Evolutionary conservation across 2,888 invertebrate species (phyloP), one percentile per base, ranked within the genome.

Genomic region (Pseudococcus longispinus): DNA sequence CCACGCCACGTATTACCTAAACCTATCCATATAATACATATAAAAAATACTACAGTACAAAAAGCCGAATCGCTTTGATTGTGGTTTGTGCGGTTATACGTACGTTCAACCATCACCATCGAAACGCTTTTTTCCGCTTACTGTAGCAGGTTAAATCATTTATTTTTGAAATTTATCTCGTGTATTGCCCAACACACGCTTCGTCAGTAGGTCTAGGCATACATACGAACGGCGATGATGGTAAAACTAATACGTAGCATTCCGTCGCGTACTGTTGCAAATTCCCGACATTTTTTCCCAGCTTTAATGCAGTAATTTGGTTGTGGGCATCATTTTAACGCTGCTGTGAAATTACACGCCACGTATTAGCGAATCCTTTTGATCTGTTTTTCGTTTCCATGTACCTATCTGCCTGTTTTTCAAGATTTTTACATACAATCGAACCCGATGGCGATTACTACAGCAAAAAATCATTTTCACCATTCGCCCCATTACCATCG

Each of bases 101-200:
- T 4, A 55, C n/a, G 60, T 23, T 70, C 9, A 29, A 70, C 26
- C 29, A 70, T 70, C 29, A 15, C 5, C 29, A 29, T 70, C 70
- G 29, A 29, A 70, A 15, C 6, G 70, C 29, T 18, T 70, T 70
- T 70, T 70, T 70, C 70, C 29, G 29, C 70, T 29, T 8, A 70
- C 29, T 32, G 60, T 60, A 70, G 70, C 29, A 70, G 70, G 70
- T 70, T 70, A 32, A 70, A 70, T 29, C 70, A 70, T 70, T 70
- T 70, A 70, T 70, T 70, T 70, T 70, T 70, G 70, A 70, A 70
- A 70, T 70, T 70, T 70, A 32, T 70, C 29, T 70, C 29, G 29
- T 15, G 29, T 29, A 29, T 29, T 29, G 70, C 70, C 70, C 18
- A 29, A 32, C 18, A 18, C 70, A 29, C 15, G 51, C 37, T 9